Base-by-base conservation (phyloP, 30 jellyfish, hydroid and myxozoan genomes). In the Pelagia noctiluca region DNA sequence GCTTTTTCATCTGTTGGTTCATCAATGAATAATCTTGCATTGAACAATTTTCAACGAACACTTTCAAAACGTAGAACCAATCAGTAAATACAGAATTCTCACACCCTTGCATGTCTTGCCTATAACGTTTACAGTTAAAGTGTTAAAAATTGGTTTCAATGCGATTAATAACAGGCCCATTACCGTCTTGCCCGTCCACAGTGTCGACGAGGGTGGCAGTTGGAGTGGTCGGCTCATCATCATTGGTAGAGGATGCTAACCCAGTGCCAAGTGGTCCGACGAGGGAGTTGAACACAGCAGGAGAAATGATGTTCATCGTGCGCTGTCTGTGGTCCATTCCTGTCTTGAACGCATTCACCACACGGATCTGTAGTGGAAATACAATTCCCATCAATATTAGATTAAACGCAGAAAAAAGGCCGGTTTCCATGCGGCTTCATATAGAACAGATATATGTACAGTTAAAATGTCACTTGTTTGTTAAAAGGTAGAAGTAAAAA, bases 281-380 rank as follows among this genome's bases (percentile, higher is more conserved):
- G 31, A 95, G 72, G 19, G 99, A 89, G 76, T 95, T 95, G 78
- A 89, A 82, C 21, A 95, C 99, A 46, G 99, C 99, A 18, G 99
- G 99, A 42, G 99, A 78, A 18, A 86, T 90, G 26, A 95, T 89
- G 71, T 95, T 95, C 96, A 84, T 75, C 11, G 99, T 95, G 65
- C 99, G 97, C 64, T 95, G 91, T 42, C 94, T 86, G 60, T 86
- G 88, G 66, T 95, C 99, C 96, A 95, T 78, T 53, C 90, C 88
- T 13, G 97, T 57, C 34, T 97, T 97, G 97, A 95, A 95, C 35
- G 99, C 99, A 75, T 95, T 95, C 69, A 95, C 99, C 21, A 95
- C 99, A 34, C 99, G 99, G 53, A 95, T 95, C 99, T 95, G 65
- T 1, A n/a, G n/a, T n/a, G n/a, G n/a, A n/a, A n/a, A n/a, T n/a